Conservation (phyloP, 2,797 vertebrate species). For the Lates japonicus region DNA sequence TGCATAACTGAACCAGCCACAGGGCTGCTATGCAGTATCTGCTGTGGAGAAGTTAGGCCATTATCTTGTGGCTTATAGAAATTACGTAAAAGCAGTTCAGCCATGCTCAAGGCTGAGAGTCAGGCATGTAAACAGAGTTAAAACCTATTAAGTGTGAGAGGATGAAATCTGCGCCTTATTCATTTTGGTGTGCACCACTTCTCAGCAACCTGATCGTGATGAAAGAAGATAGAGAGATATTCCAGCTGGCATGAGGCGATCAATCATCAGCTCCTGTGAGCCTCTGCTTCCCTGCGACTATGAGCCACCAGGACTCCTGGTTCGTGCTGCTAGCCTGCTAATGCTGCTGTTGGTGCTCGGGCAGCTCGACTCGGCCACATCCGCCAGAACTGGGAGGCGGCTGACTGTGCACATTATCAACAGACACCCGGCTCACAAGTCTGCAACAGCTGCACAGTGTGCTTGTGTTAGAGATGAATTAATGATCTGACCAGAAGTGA, state of each 20-base stretch:
- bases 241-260: conserved; percentile 76
- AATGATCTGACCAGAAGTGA: conserved; percentile 48
- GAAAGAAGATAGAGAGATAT: conserved; percentile 73
- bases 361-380: conserved; percentile 68
- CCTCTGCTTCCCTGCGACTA: conserved; percentile 49
- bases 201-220: conserved; percentile 49
- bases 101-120: neutral
- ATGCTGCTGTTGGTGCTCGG: conserved; percentile 37
- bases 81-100: conserved; percentile 54
- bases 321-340: conserved; percentile 24
- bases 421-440: conserved; percentile 45
- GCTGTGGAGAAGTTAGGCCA: conserved; percentile 23
- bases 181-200: conserved; percentile 2
- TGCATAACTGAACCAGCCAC: conserved; percentile 53
- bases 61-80: conserved; percentile 32
- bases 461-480: conserved; percentile 38
- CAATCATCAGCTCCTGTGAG: conserved; percentile 70
- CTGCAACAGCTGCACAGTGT: conserved; percentile 48
- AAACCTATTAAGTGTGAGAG: conserved; percentile 21
- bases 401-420: conserved; percentile 74
- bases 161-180: conserved; percentile 14
- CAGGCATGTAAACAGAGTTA: neutral
- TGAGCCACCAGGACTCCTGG: conserved; percentile 47
- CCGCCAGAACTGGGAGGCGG: conserved; percentile 65
- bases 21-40: conserved; percentile 16